Evolutionary conservation across 2,888 invertebrate species (phyloP), one percentile per base, ranked within the genome.

Genomic region (Apomyelois bistriatella): DNA sequence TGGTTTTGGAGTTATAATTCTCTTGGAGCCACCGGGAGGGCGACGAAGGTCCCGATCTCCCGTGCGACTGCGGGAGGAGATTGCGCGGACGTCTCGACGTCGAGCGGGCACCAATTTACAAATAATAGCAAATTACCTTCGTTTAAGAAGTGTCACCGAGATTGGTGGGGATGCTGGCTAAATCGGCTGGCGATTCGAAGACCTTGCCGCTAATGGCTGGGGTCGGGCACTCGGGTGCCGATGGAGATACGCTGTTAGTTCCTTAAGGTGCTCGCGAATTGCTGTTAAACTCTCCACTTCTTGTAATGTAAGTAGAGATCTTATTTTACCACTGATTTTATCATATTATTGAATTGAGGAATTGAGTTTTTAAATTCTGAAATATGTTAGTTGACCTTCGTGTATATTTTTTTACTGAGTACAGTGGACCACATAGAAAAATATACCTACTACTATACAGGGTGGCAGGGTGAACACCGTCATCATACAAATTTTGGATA

Each of bases 41-140:
- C 80, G 74, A 71, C 73, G 77, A 73, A 75, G 79, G 76, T 79
- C 81, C 82, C 78, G 80, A 66, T 81, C 78, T 82, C 81, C 79
- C 76, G 82, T 75, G 69, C 79, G 81, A 88, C 88, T 88, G 87
- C 66, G 69, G 75, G 71, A 66, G 62, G 69, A 65, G 74, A 70
- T 78, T 72, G 73, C 70, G 74, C 85, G 86, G 85, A 84, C 84
- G 86, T 79, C 68, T 78, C 79, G 77, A 35, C 42, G 51, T 79
- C 76, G n/a, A 28, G 38, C 38, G 73, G 64, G 76, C 81, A 79
- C 84, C 90, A 90, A 90, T 90, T 90, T 90, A 87, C 89, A 83
- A 88, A 86, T 88, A 86, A 87, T 85, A 85, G 87, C 86, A 84
- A 89, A 90, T 90, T 90, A 87, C 88, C 87, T 83, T 85, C 87